Percentiles rank a stretch among this genome's conserved stretches.
Evolutionary conservation across 2,113 vertebrate species (phyloP).

Genomic region (Vidua macroura): DNA sequence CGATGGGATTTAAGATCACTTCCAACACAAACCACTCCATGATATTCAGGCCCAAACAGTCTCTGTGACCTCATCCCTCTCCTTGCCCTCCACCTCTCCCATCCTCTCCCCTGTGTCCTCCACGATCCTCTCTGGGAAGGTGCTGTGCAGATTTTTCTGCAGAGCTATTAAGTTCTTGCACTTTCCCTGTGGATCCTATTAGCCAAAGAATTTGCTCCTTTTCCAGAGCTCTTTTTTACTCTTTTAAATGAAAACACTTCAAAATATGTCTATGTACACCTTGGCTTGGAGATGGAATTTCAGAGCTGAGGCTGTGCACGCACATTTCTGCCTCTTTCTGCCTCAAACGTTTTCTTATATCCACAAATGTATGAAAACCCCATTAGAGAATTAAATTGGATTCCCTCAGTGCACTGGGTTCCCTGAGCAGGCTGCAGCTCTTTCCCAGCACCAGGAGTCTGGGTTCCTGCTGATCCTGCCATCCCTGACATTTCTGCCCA

Average conservation of each 20-base stretch:
- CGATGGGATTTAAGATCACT: background rate
- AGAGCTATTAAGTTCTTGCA: background rate
- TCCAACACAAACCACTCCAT: background rate
- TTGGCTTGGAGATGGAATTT: constrained; percentile 5
- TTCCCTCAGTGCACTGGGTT: background rate
- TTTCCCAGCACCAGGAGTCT: background rate
- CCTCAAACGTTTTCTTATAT: background rate
- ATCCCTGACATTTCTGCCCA: background rate
- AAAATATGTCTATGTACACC: background rate
- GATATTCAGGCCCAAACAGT: background rate
- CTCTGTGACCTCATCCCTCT: background rate
- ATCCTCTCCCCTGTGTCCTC: background rate
- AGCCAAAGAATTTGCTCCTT: constrained; percentile 43
- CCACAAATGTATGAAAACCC: background rate
- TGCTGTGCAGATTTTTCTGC: background rate
- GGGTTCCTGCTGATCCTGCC: background rate
- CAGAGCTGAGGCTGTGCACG: background rate
- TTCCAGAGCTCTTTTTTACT: constrained; percentile 22
- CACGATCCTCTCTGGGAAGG: background rate
- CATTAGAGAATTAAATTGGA: background rate
- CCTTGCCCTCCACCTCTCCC: background rate
- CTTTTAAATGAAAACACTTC: constrained; percentile 39
- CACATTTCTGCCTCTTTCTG: background rate
- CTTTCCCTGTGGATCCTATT: constrained; percentile 61
- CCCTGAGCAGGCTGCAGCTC: background rate